Base-by-base conservation (phyloP, 2,888 invertebrate genomes). In the Papilio gigon region DNA sequence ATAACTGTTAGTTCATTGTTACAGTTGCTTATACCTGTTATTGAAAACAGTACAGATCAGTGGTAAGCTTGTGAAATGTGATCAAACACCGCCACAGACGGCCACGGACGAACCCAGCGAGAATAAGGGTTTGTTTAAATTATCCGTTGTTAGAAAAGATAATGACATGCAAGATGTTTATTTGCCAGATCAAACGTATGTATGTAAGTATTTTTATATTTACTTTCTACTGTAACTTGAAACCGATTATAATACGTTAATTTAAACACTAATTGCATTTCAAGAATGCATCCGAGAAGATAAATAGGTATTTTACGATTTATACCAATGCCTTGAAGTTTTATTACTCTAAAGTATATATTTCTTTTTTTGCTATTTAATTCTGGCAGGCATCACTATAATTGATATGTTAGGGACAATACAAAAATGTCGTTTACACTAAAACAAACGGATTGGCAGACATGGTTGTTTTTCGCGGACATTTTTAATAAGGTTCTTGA, bases 141-240 rank as follows among this genome's bases (percentile, higher is more conserved):
- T 90, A 66, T 78, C 79, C 1, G 85, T 90, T 14, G 82, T 81
- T 22, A 85, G 78, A 25, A 74, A 79, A 71, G 75, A 74, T 11
- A 71, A 75, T 30, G 75, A 76, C 12, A 77, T 72, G 0, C 75
- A 75, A 27, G 74, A 78, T 11, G 76, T 74, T 4, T 90, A 85
- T 56, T 79, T 85, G 4, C 84, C 87, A 0, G 86, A 83, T 65
- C 91, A 91, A 74, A 90, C 90, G 6, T 91, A 91, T 73, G 85
- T 87, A 71, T 81, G 91, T 91, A 81, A 84, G 90, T 74, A 67
- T 53, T 60, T 25, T 61, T 47, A 37, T 37, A 4, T 12, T 14
- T 37, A 12, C 12, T 37, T 37, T 37, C 8, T 35, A 35, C 33
- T 6, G 33, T 2, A n/a, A n/a, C n/a, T n/a, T n/a, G n/a, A n/a